Base-by-base conservation (phyloP, 2,888 invertebrate species). In the Geophilus truncorum region DNA sequence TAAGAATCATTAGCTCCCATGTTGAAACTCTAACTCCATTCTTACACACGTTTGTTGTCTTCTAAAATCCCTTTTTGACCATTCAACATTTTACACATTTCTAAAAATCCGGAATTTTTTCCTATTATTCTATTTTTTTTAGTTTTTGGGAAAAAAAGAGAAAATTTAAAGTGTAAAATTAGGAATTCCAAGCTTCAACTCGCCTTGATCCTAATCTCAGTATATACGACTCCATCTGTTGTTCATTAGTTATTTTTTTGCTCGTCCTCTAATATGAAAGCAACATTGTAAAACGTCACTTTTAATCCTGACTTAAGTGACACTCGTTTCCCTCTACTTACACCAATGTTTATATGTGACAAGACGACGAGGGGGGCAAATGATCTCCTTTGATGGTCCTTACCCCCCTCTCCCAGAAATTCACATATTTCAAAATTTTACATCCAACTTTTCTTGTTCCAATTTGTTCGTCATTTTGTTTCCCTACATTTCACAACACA, bases 261-360 rank as follows among this genome's bases (percentile, higher is more conserved):
- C 70, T 25, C 28, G 25, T 28, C 25, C 25, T 70, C 70, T 70
- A 70, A 70, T 70, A 70, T 70, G 70, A 70, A 70, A 70, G 70
- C 70, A 70, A 70, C 70, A 70, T 70, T 70, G 70, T 70, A 70
- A 70, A 70, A 70, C 28, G 70, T 70, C 70, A 70, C 70, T 70
- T 70, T 70, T 70, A 70, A 70, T 70, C 70, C 70, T 70, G 70
- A 70, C 70, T 70, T 70, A 70, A 70, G 70, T 70, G 70, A 70
- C 70, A 70, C 70, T 70, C 70, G 70, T 70, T 70, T 70, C 28
- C 70, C 70, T 70, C 70, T 70, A 70, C 70, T 70, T 70, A 70
- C 70, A 70, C 70, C 70, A 70, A 70, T 70, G 70, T 70, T 70
- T 70, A 70, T 70, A 70, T 70, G 25, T 70, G 70, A 70, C 70